These are phyloP conservation scores for Python bivittatus DNA, from an alignment of 2,113 vertebrate species.

Conservation along the genomic window DNA sequence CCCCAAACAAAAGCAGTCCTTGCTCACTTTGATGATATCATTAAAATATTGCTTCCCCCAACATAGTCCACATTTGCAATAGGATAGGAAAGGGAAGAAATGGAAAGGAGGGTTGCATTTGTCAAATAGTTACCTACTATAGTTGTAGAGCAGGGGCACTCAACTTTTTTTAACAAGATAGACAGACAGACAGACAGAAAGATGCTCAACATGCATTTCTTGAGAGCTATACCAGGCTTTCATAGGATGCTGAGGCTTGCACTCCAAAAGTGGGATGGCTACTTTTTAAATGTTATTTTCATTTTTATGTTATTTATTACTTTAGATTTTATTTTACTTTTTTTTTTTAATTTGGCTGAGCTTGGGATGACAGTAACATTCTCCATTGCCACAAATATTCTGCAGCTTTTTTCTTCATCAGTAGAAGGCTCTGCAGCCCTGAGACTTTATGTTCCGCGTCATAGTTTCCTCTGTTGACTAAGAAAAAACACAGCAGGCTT, in stretches of 20 bases:
- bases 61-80: background rate
- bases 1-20: background rate
- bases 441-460: background rate
- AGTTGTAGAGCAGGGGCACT: background rate
- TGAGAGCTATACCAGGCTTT: background rate
- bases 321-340: background rate
- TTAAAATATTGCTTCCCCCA: background rate
- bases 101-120: background rate
- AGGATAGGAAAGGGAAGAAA: background rate
- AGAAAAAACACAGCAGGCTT: background rate
- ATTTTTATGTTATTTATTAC: background rate
- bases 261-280: background rate
- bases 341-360: background rate
- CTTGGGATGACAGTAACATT: background rate
- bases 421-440: background rate
- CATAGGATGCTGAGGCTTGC: background rate
- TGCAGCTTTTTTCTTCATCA: background rate
- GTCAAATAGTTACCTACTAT: background rate
- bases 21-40: background rate
- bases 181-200: no score
- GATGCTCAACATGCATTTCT: background rate
- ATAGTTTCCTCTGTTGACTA: background rate
- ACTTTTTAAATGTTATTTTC: background rate
- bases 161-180: background rate
- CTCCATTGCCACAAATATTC: background rate